phyloP scores from a whole-genome alignment of 1,140 invertebrate genomes.

The Lordiphosa clarofinis region DNA sequence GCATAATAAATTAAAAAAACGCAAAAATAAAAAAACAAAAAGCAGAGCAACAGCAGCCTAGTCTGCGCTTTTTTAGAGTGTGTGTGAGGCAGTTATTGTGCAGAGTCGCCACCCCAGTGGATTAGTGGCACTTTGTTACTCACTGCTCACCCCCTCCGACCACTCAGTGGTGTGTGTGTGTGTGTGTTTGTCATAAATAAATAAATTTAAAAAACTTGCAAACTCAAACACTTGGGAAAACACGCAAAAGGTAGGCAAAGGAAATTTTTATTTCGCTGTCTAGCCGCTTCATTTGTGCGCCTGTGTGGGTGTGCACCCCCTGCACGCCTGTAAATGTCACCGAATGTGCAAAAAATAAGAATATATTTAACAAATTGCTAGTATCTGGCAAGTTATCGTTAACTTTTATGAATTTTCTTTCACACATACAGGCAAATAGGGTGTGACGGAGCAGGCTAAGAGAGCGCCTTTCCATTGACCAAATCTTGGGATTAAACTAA shows the following conservation, averaged over 20 bases:
- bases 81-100: conserved; percentile 47
- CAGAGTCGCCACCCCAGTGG: conserved; percentile 72
- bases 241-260: no score
- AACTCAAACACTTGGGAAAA: no score
- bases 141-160: conserved; percentile 45
- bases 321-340: no score
- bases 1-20: conserved; percentile 15
- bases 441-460: neutral
- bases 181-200: conserved; percentile 15
- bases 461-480: neutral
- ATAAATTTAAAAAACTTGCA: no score
- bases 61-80: conserved; percentile 28
- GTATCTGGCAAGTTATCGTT: neutral
- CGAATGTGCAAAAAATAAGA: no score
- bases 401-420: neutral
- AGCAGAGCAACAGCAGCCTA: conserved; percentile 54
- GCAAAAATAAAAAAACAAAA: conserved; percentile 26
- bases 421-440: conserved; percentile 11
- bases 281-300: neutral
- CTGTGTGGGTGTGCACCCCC: conserved; percentile 10
- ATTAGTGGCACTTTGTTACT: conserved; percentile 70
- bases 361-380: neutral
- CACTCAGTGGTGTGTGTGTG: conserved; percentile 24
- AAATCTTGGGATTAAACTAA: neutral
- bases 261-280: no score